These are phyloP conservation scores for Ctenosaura bakeri DNA, from an alignment of 2,797 vertebrate genomes.

Conservation along the genomic window DNA sequence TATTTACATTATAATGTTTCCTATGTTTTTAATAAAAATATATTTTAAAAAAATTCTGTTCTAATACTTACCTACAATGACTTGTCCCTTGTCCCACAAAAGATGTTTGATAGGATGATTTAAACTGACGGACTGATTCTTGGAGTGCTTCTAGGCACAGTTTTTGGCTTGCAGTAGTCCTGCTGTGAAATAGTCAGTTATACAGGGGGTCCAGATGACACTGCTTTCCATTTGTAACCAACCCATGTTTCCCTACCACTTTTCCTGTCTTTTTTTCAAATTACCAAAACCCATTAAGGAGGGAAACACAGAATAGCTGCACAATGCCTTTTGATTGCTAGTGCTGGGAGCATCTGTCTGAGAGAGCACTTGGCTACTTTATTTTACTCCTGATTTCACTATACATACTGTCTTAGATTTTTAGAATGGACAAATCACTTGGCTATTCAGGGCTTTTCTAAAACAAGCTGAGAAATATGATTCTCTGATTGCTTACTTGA, in stretches of 20 bases:
- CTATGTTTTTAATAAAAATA: no score
- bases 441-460: neutral
- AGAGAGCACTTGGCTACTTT: neutral
- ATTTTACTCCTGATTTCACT: neutral
- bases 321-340: conserved; percentile 11
- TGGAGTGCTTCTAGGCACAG: neutral
- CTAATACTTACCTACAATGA: neutral
- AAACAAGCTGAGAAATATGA: neutral
- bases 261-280: neutral
- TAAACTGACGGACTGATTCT: neutral
- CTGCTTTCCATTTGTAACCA: neutral
- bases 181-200: neutral
- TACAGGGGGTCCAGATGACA: neutral
- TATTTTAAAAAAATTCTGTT: no score
- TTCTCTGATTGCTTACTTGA: neutral
- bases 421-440: neutral
- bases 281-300: neutral
- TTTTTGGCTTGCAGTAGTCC: neutral
- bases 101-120: neutral
- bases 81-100: neutral
- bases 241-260: neutral
- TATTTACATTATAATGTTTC: no score
- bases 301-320: neutral
- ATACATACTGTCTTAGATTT: neutral
- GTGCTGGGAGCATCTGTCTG: conserved; percentile 1